A percentile compares a stretch with the other conserved stretches of the same genome.
Conservation (phyloP, 2,113 vertebrate genomes). For the Oryzias celebensis region DNA sequence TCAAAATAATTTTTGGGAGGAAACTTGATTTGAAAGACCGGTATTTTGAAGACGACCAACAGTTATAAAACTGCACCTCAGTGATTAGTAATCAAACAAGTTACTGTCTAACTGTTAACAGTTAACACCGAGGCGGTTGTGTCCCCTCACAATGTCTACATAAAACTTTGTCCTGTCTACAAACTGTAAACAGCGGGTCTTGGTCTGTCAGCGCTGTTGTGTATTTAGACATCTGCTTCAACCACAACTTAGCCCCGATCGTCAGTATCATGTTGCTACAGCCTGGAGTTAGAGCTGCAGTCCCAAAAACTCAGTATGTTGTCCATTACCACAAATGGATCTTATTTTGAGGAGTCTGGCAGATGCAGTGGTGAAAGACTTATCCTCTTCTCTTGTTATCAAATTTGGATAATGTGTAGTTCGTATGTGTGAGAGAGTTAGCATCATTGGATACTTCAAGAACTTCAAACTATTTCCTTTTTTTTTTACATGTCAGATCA, state of each 20-base stretch:
- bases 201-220: slow-evolving; percentile 61
- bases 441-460: neutral
- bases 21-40: neutral
- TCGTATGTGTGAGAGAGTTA: slow-evolving; percentile 9
- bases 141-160: neutral
- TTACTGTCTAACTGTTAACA: neutral
- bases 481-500: too few species aligned
- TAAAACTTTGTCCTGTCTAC: slow-evolving; percentile 29
- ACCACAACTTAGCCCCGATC: slow-evolving; percentile 68
- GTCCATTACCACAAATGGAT: slow-evolving; percentile 70
- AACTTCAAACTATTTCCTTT: too few species aligned
- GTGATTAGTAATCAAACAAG: slow-evolving; percentile 12
- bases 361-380: slow-evolving; percentile 65
- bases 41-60: neutral
- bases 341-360: slow-evolving; percentile 64
- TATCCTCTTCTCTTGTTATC: slow-evolving; percentile 61
- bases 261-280: slow-evolving; percentile 68
- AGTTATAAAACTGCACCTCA: neutral
- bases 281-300: slow-evolving; percentile 62
- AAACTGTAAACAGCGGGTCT: slow-evolving; percentile 59
- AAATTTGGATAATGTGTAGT: slow-evolving; percentile 54
- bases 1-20: neutral
- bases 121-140: neutral
- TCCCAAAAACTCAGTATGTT: slow-evolving; percentile 56
- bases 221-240: slow-evolving; percentile 72